phyloP scores from a whole-genome alignment of 2,113 vertebrate species.

The Phocoena phocoena region DNA sequence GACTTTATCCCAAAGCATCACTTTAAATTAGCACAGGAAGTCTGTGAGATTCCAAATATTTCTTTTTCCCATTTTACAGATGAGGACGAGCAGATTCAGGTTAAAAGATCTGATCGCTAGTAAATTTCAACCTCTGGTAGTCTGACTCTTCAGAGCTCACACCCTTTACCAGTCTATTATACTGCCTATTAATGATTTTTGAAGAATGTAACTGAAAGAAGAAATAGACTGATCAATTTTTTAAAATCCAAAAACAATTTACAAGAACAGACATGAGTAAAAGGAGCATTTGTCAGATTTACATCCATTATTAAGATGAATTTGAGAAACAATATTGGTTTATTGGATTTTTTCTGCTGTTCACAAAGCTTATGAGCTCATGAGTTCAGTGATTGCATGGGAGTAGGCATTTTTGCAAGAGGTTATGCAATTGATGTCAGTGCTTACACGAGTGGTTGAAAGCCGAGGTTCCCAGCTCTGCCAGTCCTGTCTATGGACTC shows the following conservation, averaged over 20 bases:
- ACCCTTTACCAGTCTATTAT: background rate
- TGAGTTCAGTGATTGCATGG: background rate
- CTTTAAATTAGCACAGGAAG: background rate
- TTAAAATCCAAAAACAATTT: slow-evolving; percentile 13
- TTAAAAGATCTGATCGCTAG: background rate
- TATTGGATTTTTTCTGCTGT: background rate
- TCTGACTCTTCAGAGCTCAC: background rate
- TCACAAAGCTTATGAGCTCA: background rate
- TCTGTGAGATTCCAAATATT: background rate
- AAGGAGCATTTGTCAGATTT: slow-evolving; percentile 48
- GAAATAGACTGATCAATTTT: background rate
- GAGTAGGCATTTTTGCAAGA: slow-evolving; percentile 18
- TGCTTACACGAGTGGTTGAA: background rate
- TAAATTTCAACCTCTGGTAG: background rate
- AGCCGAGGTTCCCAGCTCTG: background rate
- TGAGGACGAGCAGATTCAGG: background rate
- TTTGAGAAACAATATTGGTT: slow-evolving; percentile 1
- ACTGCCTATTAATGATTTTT: background rate
- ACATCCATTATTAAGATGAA: slow-evolving; percentile 60
- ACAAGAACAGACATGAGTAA: slow-evolving; percentile 1
- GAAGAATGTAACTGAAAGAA: slow-evolving; percentile 18
- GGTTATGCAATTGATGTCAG: background rate
- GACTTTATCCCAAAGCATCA: background rate
- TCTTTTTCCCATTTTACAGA: background rate
- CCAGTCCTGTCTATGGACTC: background rate